Conservation (phyloP, 2,888 invertebrate genomes). For the Limnephilus marmoratus region DNA sequence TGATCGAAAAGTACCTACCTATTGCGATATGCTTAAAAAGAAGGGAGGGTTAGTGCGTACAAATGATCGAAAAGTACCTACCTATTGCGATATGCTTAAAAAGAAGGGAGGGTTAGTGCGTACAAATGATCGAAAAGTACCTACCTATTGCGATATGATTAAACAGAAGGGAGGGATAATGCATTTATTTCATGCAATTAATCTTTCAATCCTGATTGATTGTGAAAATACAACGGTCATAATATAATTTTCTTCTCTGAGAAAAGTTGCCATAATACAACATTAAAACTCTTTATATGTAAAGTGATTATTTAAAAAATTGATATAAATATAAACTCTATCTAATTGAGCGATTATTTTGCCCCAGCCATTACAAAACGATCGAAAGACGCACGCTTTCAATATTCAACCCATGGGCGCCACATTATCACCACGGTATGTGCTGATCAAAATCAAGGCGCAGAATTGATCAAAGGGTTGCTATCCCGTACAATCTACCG, state of each 20-base stretch:
- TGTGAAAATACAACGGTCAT: background rate
- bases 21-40: too few species aligned
- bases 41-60: too few species aligned
- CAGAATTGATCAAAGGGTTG: constrained; percentile 21
- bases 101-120: too few species aligned
- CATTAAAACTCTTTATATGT: background rate
- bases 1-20: too few species aligned
- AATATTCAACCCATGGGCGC: background rate
- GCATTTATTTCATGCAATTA: too few species aligned
- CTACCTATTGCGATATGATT: too few species aligned
- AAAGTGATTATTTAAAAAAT: background rate
- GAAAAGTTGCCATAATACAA: background rate
- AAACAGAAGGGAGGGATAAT: too few species aligned
- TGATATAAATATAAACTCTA: background rate
- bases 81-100: too few species aligned
- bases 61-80: too few species aligned
- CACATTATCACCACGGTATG: constrained; percentile 8
- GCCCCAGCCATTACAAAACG: background rate
- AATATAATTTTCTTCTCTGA: background rate
- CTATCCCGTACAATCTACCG: background rate
- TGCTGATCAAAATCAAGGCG: constrained; percentile 11
- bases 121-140: too few species aligned
- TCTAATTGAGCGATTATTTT: background rate
- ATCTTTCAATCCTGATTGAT: too few species aligned
- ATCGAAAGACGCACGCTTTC: background rate